phyloP scores from a whole-genome alignment of 2,888 invertebrate species.

The Apoderus coryli region DNA sequence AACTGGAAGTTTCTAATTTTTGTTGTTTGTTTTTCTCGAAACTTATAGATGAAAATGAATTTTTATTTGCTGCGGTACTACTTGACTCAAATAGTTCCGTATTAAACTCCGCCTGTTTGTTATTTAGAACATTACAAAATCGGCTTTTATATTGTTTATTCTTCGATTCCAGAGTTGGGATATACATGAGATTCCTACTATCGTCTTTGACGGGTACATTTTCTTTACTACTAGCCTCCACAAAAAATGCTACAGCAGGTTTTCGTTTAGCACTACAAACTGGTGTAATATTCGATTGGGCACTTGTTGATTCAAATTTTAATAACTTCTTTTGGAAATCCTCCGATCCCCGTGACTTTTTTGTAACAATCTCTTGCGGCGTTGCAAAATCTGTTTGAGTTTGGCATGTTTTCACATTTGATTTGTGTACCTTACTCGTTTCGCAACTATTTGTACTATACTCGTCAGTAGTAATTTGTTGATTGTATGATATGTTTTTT shows the following conservation, averaged over 20 bases:
- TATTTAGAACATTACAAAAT: slow-evolving; percentile 32
- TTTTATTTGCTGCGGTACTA: slow-evolving; percentile 16
- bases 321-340: slow-evolving; percentile 31
- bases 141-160: slow-evolving; percentile 40
- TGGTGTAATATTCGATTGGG: slow-evolving; percentile 16
- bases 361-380: slow-evolving; percentile 25
- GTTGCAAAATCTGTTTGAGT: slow-evolving; percentile 31
- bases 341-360: slow-evolving; percentile 25
- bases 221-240: slow-evolving; percentile 23
- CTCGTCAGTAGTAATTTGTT: slow-evolving; percentile 16
- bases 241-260: slow-evolving; percentile 28
- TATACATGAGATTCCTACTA: slow-evolving; percentile 35
- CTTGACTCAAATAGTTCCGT: slow-evolving; percentile 26
- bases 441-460: slow-evolving; percentile 9
- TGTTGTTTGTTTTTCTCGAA: slow-evolving; percentile 24
- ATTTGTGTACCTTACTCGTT: neutral
- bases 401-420: slow-evolving; percentile 30
- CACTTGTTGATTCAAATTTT: slow-evolving; percentile 28
- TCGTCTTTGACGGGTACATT: slow-evolving; percentile 19
- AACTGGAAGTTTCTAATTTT: slow-evolving; percentile 30
- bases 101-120: slow-evolving; percentile 30
- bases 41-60: slow-evolving; percentile 21
- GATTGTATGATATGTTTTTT: slow-evolving; percentile 23
- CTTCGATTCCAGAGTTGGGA: slow-evolving; percentile 39
- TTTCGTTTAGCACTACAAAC: slow-evolving; percentile 15